Evolutionary conservation across 2,888 invertebrate genomes (phyloP).

Genomic region (Hemithea aestivaria): DNA sequence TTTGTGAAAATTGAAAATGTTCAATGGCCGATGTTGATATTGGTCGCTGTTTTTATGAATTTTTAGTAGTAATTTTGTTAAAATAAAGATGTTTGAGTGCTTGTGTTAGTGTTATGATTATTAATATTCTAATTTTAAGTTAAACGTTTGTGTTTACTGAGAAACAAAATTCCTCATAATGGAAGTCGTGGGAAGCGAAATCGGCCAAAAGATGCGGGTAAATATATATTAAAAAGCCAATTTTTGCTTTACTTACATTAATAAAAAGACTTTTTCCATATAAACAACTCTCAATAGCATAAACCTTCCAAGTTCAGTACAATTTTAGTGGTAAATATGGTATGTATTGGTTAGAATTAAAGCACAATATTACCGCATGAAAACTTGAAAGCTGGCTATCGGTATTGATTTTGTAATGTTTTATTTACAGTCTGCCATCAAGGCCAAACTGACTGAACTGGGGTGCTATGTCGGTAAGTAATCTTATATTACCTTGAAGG

Average conservation of each 20-base stretch:
- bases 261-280: background rate
- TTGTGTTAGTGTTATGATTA: too few relatives aligned
- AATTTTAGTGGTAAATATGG: too few relatives aligned
- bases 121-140: conserved; percentile 7
- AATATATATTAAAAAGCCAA: conserved; percentile 42
- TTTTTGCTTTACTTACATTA: conserved; percentile 4
- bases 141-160: conserved; percentile 16
- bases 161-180: conserved; percentile 59
- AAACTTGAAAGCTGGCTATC: conserved; percentile 5
- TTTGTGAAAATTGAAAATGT: too few relatives aligned
- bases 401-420: conserved; percentile 18
- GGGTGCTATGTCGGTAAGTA: conserved; percentile 94
- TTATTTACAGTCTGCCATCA: conserved; percentile 91
- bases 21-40: too few relatives aligned
- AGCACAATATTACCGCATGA: background rate
- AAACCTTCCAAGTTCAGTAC: too few relatives aligned
- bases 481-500: too few relatives aligned
- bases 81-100: too few relatives aligned
- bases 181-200: conserved; percentile 90
- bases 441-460: conserved; percentile 95
- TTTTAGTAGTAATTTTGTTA: too few relatives aligned
- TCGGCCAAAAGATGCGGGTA: conserved; percentile 93
- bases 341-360: too few relatives aligned
- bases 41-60: too few relatives aligned
- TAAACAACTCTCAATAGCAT: too few relatives aligned